Base-by-base conservation (phyloP, 2,113 vertebrate species). In the Arvicanthis niloticus region DNA sequence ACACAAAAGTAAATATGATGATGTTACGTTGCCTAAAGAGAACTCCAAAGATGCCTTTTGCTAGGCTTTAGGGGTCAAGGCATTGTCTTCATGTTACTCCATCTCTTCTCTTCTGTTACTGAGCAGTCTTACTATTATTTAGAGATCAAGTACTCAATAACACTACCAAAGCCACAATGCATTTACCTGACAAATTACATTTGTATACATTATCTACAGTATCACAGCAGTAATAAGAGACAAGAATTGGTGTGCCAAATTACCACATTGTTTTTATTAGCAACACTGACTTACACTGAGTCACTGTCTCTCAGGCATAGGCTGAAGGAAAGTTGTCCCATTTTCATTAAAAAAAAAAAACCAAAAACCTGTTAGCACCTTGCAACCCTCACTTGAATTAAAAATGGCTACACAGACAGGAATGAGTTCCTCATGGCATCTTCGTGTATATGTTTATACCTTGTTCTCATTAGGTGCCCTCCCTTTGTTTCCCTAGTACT, bases 231-330 rank as follows among this genome's bases (percentile, higher is more conserved):
- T 34, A 89, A 91, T 62, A 6, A 84, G 68, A 75, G 13, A 90
- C 40, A 95, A 91, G 19, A 87, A 85, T 78, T 19, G 4, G 81
- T 81, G 7, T 48, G 42, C 4, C 93, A 91, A 80, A 88, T 78
- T 68, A 58, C 82, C 70, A 85, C 13, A 58, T 34, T 51, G 90
- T 42, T 96, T 65, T 62, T 86, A 42, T 78, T 48, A 53, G 56
- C 78, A 88, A 94, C 15, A 80, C 62, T 82, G 40, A 95, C 62
- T 91, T 90, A 17, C 73, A 94, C 91, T 85, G 68, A 85, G n/a
- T 72, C 53, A 53, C 72, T 85, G 62, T 94, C 22, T 89, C 92
- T 80, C 31, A 91, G 40, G 31, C 67, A 92, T 5, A 92, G 16
- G 21, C 24, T 88, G 8, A 95, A 13, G 8, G 22, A 92, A 80